Conservation (phyloP, 2,113 vertebrate genomes). For the Caracal caracal region DNA sequence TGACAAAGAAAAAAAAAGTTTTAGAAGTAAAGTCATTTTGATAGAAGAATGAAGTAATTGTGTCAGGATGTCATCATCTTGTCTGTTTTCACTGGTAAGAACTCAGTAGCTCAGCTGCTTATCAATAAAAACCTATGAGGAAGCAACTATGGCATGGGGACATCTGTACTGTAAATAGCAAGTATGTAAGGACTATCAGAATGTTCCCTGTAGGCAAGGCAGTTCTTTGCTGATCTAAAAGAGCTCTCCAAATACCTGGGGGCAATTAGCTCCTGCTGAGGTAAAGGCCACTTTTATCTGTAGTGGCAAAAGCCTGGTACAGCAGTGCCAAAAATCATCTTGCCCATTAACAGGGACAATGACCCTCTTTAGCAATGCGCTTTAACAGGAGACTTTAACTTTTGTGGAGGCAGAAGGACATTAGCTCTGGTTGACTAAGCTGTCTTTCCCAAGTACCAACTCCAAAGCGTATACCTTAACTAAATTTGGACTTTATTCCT, state of each 20-base stretch:
- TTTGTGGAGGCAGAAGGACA: neutral
- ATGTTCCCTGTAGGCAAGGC: neutral
- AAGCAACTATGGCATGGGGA: neutral
- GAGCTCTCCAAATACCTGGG: neutral
- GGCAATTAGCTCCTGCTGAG: neutral
- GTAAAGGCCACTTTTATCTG: neutral
- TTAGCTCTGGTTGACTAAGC: neutral
- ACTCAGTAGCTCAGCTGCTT: neutral
- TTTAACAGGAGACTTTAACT: neutral
- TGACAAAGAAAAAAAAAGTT: neutral
- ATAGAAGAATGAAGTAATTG: neutral
- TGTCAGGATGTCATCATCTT: neutral
- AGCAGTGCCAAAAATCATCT: neutral
- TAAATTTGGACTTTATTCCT: neutral
- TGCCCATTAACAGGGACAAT: neutral
- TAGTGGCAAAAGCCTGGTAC: neutral
- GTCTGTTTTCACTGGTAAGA: neutral
- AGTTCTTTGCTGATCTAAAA: neutral
- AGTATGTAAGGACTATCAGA: neutral
- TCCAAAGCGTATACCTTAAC: neutral
- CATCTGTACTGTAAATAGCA: neutral
- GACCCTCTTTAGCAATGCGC: neutral
- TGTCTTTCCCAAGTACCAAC: neutral
- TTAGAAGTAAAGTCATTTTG: neutral
- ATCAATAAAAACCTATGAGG: neutral